Percentiles rank a stretch among this genome's conserved stretches.
Conservation (phyloP, 1,140 invertebrate species). For the Drosophila parabipectinata region DNA sequence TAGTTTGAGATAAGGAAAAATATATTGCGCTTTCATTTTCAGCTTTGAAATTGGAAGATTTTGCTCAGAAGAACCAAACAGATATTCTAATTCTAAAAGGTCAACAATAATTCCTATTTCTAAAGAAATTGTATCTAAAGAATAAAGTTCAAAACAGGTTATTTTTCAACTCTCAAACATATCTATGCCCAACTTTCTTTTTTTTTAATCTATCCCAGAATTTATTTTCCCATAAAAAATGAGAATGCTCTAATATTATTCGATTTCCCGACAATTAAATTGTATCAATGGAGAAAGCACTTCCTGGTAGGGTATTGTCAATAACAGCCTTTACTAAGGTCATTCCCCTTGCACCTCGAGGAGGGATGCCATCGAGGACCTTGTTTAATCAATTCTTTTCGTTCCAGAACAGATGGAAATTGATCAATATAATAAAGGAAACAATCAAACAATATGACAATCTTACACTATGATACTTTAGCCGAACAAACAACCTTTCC, state of each 20-base stretch:
- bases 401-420: conserved; percentile 39
- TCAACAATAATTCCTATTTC: too few species aligned
- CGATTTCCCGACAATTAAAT: conserved; percentile 1
- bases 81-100: too few species aligned
- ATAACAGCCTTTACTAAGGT: conserved; percentile 14
- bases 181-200: not conserved
- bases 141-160: too few species aligned
- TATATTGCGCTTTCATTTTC: too few species aligned
- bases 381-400: conserved; percentile 39
- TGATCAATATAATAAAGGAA: conserved; percentile 27
- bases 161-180: too few species aligned
- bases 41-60: too few species aligned
- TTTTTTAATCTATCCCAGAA: not conserved
- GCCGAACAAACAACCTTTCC: conserved; percentile 28
- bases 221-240: conserved; percentile 2
- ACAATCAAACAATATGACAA: conserved; percentile 68
- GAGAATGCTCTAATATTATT: not conserved
- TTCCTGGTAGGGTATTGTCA: conserved; percentile 47
- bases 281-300: conserved; percentile 25
- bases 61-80: too few species aligned
- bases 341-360: conserved; percentile 19
- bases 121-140: too few species aligned
- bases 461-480: conserved; percentile 59
- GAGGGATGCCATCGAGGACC: conserved; percentile 10
- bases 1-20: too few species aligned